Evolutionary conservation across 2,888 invertebrate species (phyloP), one percentile per base, ranked within the genome.

Genomic region (Muscina levida): DNA sequence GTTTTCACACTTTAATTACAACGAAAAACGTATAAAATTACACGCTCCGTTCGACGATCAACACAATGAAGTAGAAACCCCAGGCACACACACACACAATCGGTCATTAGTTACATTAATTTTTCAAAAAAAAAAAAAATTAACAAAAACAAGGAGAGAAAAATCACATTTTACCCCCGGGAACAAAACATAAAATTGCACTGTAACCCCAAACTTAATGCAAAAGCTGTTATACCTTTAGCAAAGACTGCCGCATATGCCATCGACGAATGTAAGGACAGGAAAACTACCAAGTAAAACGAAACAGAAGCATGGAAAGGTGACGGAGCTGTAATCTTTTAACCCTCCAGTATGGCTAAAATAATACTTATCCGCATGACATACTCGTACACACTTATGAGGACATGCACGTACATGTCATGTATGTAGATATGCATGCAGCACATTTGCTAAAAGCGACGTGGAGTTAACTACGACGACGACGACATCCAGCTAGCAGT

Each of bases 261-360:
- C 62, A 19, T 19, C 10, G 22, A 62, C 19, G 4, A 37, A 39
- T 59, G n/a, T 19, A 15, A 37, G 19, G 56, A 10, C 26, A 26
- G 10, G 26, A 17, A 10, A 56, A 13, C 26, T 10, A 22, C 10
- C 22, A 72, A 31, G 51, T 8, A 11, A 11, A 24, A 24, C 44
- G 24, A 8, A 67, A 48, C 67, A 48, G 13, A 67, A 67, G 48
- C 31, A 15, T 26, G 24, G 24, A 53, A 76, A 76, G 70, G 56
- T 66, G 76, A 53, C 76, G 59, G 46, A 44, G 53, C 44, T 65
- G 44, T 76, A 76, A 71, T 71, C 76, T 76, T 57, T 76, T 76
- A 66, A 76, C 76, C 76, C 76, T 59, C 48, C 37, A 37, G 57
- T 39, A 17, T 57, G 39, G 44, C 24, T n/a, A 72, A 10, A 57